These are phyloP conservation scores for Isotomurus palustris DNA, from an alignment of 2,888 invertebrate genomes.

Conservation along the genomic window DNA sequence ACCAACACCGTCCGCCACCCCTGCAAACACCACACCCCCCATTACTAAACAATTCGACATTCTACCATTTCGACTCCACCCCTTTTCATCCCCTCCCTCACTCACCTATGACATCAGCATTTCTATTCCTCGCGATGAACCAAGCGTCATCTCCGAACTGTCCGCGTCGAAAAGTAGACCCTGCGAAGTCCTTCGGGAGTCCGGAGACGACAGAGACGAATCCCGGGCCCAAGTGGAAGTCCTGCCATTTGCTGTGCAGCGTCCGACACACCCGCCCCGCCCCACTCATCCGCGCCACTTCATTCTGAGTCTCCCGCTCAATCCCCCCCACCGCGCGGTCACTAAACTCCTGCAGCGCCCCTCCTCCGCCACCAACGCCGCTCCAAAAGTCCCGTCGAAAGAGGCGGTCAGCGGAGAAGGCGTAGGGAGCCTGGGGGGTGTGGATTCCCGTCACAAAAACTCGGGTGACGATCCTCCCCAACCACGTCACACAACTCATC, in stretches of 20 bases:
- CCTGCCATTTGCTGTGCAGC: conserved; percentile 39
- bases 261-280: conserved; percentile 36
- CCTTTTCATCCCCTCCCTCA: too few relatives aligned
- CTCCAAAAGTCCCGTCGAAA: neutral
- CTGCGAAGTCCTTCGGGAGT: conserved; percentile 83
- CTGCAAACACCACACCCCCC: conserved; percentile 55
- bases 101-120: conserved; percentile 92
- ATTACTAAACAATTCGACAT: neutral
- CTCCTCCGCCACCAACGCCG: neutral
- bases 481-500: conserved; percentile 44
- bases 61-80: neutral
- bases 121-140: conserved; percentile 71
- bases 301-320: conserved; percentile 22
- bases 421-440: conserved; percentile 30
- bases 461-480: conserved; percentile 40
- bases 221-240: conserved; percentile 39
- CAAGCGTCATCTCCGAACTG: conserved; percentile 98
- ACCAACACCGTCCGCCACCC: conserved; percentile 97
- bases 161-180: conserved; percentile 73
- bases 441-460: conserved; percentile 39
- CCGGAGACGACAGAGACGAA: conserved; percentile 73
- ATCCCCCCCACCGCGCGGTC: conserved; percentile 19
- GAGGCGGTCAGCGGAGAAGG: conserved; percentile 19
- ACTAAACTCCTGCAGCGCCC: too few relatives aligned
- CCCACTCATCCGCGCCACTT: conserved; percentile 17